Evolutionary conservation across 2,888 invertebrate species (phyloP).

Genomic region (Coenonympha arcania): DNA sequence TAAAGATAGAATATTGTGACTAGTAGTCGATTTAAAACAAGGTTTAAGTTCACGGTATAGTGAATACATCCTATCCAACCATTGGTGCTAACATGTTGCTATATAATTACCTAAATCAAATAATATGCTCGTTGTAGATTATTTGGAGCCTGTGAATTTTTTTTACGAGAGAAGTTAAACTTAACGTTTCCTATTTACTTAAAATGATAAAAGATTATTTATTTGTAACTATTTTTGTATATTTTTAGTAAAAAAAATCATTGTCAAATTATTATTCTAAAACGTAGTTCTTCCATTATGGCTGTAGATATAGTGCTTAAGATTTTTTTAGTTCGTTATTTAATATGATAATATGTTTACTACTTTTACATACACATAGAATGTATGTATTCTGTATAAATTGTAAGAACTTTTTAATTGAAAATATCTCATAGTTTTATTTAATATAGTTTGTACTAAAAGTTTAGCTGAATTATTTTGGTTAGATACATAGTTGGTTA

Average conservation of each 20-base stretch:
- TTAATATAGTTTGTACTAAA: slow-evolving; percentile 58
- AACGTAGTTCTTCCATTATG: slow-evolving; percentile 58
- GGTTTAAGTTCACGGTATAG: too few relatives aligned
- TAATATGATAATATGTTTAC: too few relatives aligned
- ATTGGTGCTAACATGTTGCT: slow-evolving; percentile 23
- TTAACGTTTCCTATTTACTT: slow-evolving; percentile 54
- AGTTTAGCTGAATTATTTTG: slow-evolving; percentile 51
- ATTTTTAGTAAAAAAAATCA: slow-evolving; percentile 46
- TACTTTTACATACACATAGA: too few relatives aligned
- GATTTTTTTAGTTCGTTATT: slow-evolving; percentile 41
- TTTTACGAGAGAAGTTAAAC: slow-evolving; percentile 14
- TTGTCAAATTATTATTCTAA: slow-evolving; percentile 37
- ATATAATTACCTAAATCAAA: neutral
- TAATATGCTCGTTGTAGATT: slow-evolving; percentile 21
- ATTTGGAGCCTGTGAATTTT: slow-evolving; percentile 32
- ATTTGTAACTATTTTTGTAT: slow-evolving; percentile 70
- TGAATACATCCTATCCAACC: too few relatives aligned
- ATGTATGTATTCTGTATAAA: slow-evolving; percentile 60
- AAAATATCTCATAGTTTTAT: slow-evolving; percentile 66
- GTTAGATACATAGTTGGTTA: slow-evolving; percentile 51
- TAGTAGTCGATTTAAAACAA: too few relatives aligned
- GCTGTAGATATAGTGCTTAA: slow-evolving; percentile 63
- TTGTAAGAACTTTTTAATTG: slow-evolving; percentile 52
- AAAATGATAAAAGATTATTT: slow-evolving; percentile 67
- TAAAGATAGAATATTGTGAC: too few relatives aligned